These are phyloP conservation scores for Neosalanx taihuensis DNA, from an alignment of 2,797 vertebrate species.

Conservation along the genomic window DNA sequence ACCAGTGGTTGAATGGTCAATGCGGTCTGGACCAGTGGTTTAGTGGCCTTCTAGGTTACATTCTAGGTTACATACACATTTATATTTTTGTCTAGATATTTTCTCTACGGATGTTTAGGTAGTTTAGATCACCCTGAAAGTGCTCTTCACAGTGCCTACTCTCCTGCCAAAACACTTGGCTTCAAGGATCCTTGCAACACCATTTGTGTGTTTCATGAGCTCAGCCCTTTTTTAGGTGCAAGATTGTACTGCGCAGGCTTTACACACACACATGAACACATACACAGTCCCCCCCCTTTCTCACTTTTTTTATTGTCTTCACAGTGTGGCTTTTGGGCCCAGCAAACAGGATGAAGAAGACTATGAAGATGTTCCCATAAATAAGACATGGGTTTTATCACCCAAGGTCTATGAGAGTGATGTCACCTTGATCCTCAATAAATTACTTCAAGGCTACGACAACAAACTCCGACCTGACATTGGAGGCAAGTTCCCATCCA, in stretches of 20 bases:
- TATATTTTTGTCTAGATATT: too few relatives aligned
- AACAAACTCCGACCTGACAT: conserved; percentile 95
- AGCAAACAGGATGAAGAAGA: conserved; percentile 92
- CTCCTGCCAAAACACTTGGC: conserved; percentile 7
- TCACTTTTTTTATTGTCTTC: conserved; percentile 1
- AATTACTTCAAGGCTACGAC: conserved; percentile 91
- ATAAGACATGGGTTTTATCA: conserved; percentile 96
- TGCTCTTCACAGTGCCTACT: neutral
- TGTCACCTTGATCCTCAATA: conserved; percentile 91
- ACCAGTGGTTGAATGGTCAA: too few relatives aligned
- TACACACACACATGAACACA: conserved; percentile 11
- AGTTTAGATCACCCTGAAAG: conserved; percentile 5
- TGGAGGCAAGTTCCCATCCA: conserved; percentile 76
- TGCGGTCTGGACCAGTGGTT: too few relatives aligned
- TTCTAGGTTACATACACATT: too few relatives aligned
- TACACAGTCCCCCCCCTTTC: neutral
- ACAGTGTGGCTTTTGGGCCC: conserved; percentile 69
- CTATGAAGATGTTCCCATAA: conserved; percentile 89
- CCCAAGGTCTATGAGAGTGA: conserved; percentile 95
- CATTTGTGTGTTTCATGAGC: neutral
- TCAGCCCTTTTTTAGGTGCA: neutral
- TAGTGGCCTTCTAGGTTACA: too few relatives aligned
- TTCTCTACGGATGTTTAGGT: too few relatives aligned
- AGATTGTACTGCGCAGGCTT: neutral
- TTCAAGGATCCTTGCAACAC: neutral